Base-by-base conservation (phyloP, 2,113 vertebrate species). In the Grallaria varia region DNA sequence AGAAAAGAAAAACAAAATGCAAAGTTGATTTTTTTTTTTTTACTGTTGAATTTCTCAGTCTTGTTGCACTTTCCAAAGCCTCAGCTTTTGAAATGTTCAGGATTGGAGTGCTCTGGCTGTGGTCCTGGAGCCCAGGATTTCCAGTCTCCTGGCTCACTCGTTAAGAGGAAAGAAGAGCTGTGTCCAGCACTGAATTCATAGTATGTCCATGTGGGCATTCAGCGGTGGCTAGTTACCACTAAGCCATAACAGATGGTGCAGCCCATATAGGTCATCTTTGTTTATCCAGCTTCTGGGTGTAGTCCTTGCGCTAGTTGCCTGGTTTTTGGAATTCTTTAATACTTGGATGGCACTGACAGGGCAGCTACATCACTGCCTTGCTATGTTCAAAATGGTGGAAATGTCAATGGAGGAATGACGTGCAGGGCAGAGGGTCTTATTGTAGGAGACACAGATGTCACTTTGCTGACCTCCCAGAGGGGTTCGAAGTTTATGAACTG, bases 381-480 rank as follows among this genome's bases (percentile, higher is more conserved):
- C 56, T 86, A 23, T 60, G 22, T 84, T 91, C 23, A 37, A 44
- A 77, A 16, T 62, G 27, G 62, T 62, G 75, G 67, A 69, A 81
- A 25, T 44, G 27, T 75, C 52, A 55, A 0, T 33, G 63, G 40
- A 62, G 42, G 72, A 67, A 24, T 40, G 55, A 66, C 53, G 8
- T 75, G 68, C 62, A 76, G 82, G 23, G 12, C 3, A 2, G 53
- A 63, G 22, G 20, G 23, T 73, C 53, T 89, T 66, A 37, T 21
- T 0, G 0, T 9, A 42, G 49, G 56, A 76, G 87, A 53, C 12
- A 30, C 10, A 9, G 42, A n/a, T n/a, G 52, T 1, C 0, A 0
- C 56, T 89, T 75, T 53, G 40, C 60, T 58, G 62, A 9, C 49
- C 79, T 82, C 37, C 22, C 40, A 64, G 59, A 68, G 39, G 45